Percentiles rank a stretch among this genome's conserved stretches.
phyloP scores from a whole-genome alignment of 2,888 invertebrate genomes.

The Girardia tigrina region DNA sequence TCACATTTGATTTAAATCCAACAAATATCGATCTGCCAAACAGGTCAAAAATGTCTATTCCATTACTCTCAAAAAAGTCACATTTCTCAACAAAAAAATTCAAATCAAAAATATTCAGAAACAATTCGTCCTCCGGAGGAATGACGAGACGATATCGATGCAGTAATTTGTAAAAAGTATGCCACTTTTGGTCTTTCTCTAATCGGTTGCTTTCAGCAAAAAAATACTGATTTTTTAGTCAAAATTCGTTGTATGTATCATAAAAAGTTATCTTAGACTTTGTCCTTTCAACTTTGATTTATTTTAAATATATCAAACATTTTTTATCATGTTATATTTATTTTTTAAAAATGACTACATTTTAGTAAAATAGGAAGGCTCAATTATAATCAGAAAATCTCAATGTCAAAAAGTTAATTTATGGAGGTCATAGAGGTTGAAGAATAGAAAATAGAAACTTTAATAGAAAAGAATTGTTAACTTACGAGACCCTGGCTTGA shows the following conservation, averaged over 20 bases:
- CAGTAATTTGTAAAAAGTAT: neutral
- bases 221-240: neutral
- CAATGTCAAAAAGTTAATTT: too few relatives aligned
- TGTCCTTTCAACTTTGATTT: too few relatives aligned
- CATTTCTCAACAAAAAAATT: constrained; percentile 4
- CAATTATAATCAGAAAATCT: too few relatives aligned
- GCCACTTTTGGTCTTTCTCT: neutral
- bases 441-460: too few relatives aligned
- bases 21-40: constrained; percentile 13
- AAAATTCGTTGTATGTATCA: constrained; percentile 5
- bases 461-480: too few relatives aligned
- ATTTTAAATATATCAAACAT: too few relatives aligned
- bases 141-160: constrained; percentile 11
- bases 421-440: too few relatives aligned
- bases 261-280: too few relatives aligned
- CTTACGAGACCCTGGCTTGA: too few relatives aligned
- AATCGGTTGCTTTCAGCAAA: neutral
- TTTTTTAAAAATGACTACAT: too few relatives aligned
- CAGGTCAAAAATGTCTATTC: neutral
- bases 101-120: constrained; percentile 19
- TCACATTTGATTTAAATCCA: constrained; percentile 1
- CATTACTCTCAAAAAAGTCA: constrained; percentile 1
- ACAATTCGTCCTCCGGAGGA: neutral
- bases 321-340: too few relatives aligned
- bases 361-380: too few relatives aligned